A percentile compares a stretch with the other conserved stretches of the same genome.
phyloP scores from a whole-genome alignment of 2,888 invertebrate species.

The Clitarchus hookeri region DNA sequence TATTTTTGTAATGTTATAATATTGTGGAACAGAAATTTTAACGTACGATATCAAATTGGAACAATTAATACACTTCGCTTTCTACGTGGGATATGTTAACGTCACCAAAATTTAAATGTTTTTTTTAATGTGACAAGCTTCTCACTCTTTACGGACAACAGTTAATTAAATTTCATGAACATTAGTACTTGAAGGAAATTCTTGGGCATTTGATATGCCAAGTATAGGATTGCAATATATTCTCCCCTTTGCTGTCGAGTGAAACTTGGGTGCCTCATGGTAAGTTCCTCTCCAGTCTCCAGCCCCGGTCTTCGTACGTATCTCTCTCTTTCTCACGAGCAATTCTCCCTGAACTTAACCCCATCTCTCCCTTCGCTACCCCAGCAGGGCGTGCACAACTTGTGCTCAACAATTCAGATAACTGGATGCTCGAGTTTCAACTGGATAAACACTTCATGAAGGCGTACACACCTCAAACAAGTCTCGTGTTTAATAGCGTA shows the following conservation, averaged over 20 bases:
- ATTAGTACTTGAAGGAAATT: constrained; percentile 1
- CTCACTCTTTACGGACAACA: neutral
- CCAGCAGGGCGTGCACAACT: constrained; percentile 5
- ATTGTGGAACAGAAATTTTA: no score
- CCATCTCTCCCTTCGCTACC: neutral
- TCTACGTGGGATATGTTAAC: neutral
- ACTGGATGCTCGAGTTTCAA: constrained; percentile 14
- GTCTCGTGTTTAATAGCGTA: constrained; percentile 14
- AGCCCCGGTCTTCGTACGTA: neutral
- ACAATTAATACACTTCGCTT: no score
- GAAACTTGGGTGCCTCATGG: constrained; percentile 14
- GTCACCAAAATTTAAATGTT: neutral
- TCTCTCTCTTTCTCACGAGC: neutral
- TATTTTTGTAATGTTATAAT: no score
- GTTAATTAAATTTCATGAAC: neutral
- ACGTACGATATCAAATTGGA: no score
- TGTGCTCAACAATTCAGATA: constrained; percentile 14
- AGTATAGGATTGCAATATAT: constrained; percentile 14
- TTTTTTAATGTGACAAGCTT: neutral
- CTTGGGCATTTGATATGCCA: constrained; percentile 9
- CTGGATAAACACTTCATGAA: constrained; percentile 14
- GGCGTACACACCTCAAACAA: neutral
- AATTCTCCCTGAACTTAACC: neutral
- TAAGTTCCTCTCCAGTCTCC: neutral
- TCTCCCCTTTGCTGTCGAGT: constrained; percentile 1